Evolutionary conservation across 2,113 vertebrate genomes (phyloP), one percentile per base, ranked within the genome.

Genomic region (Cyanoramphus novaezelandiae): DNA sequence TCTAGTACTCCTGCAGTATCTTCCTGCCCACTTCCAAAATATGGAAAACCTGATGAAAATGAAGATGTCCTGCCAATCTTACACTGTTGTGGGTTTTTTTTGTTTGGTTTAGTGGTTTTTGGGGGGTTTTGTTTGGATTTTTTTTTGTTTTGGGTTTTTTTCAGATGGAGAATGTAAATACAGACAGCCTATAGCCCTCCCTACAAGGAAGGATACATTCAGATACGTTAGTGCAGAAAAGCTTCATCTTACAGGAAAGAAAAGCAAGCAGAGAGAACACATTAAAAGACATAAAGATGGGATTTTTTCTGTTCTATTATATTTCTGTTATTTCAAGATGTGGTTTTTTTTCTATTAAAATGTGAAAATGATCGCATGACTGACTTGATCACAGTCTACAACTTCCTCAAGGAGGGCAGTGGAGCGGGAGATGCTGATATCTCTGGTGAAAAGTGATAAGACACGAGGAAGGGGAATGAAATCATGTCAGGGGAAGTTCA

Each of bases 361-460:
- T 82, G 11, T 71, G 31, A 79, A 82, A 37, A 33, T 69, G 39
- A 13, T 67, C 15, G 41, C 21, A 9, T 78, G 6, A 29, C 13
- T 71, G 11, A 49, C 76, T 69, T 55, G 23, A 44, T 83, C 3
- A 1, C 28, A n/a, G 15, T 62, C 46, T 60, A 0, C 35, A 27
- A 2, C 28, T n/a, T 72, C 55, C 19, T 60, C 43, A 15, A 39
- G 19, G 12, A 9, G 5, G 16, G 6, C 9, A 21, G 75, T 7
- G 9, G 3, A 0, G 9, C 2, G 7, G 28, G 15, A 75, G 24
- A 44, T 62, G 41, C 29, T 79, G 23, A 39, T 82, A 24, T 37
- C 17, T 39, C 15, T 74, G 44, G 11, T 60, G 35, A 43, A 35
- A 50, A 57, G 60, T 0, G 0, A 10, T 6, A 57, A 35, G 29